These are phyloP conservation scores for Pasiphila rectangulata DNA, from an alignment of 2,888 invertebrate species.

Conservation along the genomic window DNA sequence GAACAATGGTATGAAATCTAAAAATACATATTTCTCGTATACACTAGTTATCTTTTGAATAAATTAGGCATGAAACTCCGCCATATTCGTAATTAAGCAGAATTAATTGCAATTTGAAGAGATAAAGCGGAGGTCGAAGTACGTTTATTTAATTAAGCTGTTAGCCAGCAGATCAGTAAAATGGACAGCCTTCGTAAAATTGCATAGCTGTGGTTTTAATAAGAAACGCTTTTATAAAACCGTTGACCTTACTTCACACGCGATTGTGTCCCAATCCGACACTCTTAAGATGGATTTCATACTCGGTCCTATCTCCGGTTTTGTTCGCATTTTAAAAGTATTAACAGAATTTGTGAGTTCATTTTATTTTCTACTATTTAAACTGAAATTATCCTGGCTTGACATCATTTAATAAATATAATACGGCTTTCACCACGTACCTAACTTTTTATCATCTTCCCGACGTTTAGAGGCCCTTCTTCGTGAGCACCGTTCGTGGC, in stretches of 20 bases:
- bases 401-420: too few species aligned
- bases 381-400: too few species aligned
- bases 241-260: conserved; percentile 4
- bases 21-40: conserved; percentile 14
- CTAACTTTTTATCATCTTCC: too few species aligned
- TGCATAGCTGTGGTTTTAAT: not conserved
- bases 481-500: too few species aligned
- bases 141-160: conserved; percentile 10
- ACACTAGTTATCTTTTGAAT: conserved; percentile 18
- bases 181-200: conserved; percentile 4
- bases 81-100: conserved; percentile 14
- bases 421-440: too few species aligned
- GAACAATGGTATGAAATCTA: not conserved
- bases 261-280: not conserved
- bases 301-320: not conserved
- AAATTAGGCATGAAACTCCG: conserved; percentile 17
- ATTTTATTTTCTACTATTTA: too few species aligned
- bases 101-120: conserved; percentile 9
- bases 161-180: conserved; percentile 3
- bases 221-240: conserved; percentile 2
- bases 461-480: too few species aligned
- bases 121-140: conserved; percentile 19
- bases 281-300: too few species aligned
- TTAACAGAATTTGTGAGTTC: too few species aligned
- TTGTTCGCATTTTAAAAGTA: too few species aligned